Conservation (phyloP, 2,888 invertebrate species). For the Eulithis prunata region DNA sequence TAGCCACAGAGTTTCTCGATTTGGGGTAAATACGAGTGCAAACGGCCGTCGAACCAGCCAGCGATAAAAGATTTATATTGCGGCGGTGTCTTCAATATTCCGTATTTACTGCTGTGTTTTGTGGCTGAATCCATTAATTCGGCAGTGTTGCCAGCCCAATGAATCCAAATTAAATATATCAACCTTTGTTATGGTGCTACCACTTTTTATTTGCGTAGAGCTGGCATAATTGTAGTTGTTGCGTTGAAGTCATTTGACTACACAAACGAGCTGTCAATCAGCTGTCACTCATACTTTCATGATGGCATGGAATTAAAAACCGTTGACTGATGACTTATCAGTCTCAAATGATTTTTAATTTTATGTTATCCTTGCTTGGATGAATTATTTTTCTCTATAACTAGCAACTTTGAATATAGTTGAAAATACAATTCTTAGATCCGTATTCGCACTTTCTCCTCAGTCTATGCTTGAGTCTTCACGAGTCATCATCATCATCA, state of each 20-base stretch:
- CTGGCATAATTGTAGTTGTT: background rate
- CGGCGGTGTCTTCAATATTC: slow-evolving; percentile 42
- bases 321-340: too few relatives aligned
- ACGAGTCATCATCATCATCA: too few relatives aligned
- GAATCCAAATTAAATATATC: slow-evolving; percentile 50
- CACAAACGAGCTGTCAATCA: too few relatives aligned
- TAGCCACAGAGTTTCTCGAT: slow-evolving; percentile 33
- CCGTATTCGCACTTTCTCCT: too few relatives aligned
- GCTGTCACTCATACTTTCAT: too few relatives aligned
- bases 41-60: slow-evolving; percentile 31
- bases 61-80: slow-evolving; percentile 40
- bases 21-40: slow-evolving; percentile 33
- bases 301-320: too few relatives aligned
- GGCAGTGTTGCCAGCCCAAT: slow-evolving; percentile 46
- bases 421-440: too few relatives aligned
- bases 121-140: slow-evolving; percentile 47
- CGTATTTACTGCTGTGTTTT: slow-evolving; percentile 42
- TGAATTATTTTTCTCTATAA: too few relatives aligned
- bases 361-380: too few relatives aligned
- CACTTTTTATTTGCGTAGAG: slow-evolving; percentile 2
- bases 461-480: too few relatives aligned
- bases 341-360: too few relatives aligned
- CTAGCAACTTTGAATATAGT: too few relatives aligned
- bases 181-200: slow-evolving; percentile 34
- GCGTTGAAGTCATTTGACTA: background rate